Percentiles rank a stretch among this genome's conserved stretches.
Conservation (phyloP, 2,888 invertebrate species). For the Sinodicranocentrus sp. region DNA sequence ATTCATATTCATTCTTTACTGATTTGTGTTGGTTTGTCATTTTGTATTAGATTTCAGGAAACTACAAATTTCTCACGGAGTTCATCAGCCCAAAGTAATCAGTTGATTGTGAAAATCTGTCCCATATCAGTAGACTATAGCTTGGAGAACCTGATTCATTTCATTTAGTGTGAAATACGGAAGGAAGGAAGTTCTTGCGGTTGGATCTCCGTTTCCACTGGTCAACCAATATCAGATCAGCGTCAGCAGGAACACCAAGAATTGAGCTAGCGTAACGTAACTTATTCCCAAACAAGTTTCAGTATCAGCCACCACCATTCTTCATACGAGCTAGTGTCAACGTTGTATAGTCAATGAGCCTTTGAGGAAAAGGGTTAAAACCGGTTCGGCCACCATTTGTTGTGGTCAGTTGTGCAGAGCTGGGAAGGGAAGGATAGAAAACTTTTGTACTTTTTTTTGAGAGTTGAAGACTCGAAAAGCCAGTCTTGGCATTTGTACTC, state of each 20-base stretch:
- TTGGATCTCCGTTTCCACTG: slow-evolving; percentile 61
- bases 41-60: slow-evolving; percentile 57
- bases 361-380: slow-evolving; percentile 58
- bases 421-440: slow-evolving; percentile 32
- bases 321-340: neutral
- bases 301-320: neutral
- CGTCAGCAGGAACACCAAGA: neutral
- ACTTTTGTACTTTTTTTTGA: slow-evolving; percentile 1
- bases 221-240: slow-evolving; percentile 59
- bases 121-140: neutral
- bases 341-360: slow-evolving; percentile 2
- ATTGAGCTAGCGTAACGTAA: neutral
- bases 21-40: neutral
- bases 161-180: slow-evolving; percentile 46
- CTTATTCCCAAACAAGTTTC: slow-evolving; percentile 11
- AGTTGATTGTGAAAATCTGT: too few species aligned
- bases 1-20: too few species aligned
- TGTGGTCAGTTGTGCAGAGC: slow-evolving; percentile 63
- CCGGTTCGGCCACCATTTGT: slow-evolving; percentile 66
- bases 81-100: slow-evolving; percentile 9
- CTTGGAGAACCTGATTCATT: neutral
- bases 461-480: too few species aligned
- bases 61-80: slow-evolving; percentile 53
- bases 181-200: slow-evolving; percentile 69
- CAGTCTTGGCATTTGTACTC: too few species aligned